Evolutionary conservation across 2,888 invertebrate genomes (phyloP), one percentile per base, ranked within the genome.

Genomic region (Amiota communis): DNA sequence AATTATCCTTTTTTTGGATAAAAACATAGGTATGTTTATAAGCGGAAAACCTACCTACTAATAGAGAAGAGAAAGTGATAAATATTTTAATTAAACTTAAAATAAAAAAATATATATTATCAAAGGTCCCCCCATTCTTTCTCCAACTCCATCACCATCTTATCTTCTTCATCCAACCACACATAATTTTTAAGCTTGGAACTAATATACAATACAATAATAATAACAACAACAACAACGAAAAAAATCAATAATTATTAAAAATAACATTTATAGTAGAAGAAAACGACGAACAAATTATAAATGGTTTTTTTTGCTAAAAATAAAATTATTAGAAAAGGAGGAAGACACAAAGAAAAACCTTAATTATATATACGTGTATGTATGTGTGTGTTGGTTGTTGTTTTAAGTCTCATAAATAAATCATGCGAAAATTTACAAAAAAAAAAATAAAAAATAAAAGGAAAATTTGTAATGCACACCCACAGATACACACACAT

Each of bases 381-480:
- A n/a, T 56, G 17, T 53, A 48, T 61, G 15, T 47, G 64, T 73
- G 61, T 36, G n/a, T n/a, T n/a, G n/a, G n/a, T 36, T 71, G 56
- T 36, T 36, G 36, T 6, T 36, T 36, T 36, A 36, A 36, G 63
- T 72, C 68, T 70, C 76, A 73, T 73, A 76, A 78, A 78, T 77
- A 84, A 79, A 79, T 79, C 79, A 81, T 77, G 74, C 77, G 73
- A 70, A 82, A 84, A 78, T 82, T 74, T 79, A 79, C 75, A 73
- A 73, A 80, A 75, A 17, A 75, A 75, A 77, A 20, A 46, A 64
- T 49, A 12, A 23, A 65, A n/a, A 36, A 36, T 4, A 36, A 36
- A 36, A 36, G 36, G 13, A 36, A 6, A 36, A 17, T 17, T 57
- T 57, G n/a, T 17, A 20, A 57, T 57, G 17, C 59, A 59, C 59